phyloP scores from a whole-genome alignment of 2,113 vertebrate species.

The Pygoscelis adeliae region DNA sequence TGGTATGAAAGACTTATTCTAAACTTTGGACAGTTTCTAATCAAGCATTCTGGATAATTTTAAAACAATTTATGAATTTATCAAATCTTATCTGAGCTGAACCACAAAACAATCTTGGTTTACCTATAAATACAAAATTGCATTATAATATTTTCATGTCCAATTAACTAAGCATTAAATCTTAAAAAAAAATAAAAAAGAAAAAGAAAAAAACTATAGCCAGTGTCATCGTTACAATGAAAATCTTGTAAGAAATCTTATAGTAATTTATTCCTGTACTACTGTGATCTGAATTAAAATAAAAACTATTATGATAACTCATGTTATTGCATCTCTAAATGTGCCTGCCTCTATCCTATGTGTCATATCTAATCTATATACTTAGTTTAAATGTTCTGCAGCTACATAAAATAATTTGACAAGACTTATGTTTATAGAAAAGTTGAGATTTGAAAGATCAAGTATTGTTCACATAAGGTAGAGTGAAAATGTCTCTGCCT shows the following conservation, averaged over 20 bases:
- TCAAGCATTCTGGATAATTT: not conserved
- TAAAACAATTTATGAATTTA: not conserved
- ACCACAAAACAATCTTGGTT: not conserved
- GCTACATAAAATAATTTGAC: slow-evolving; percentile 11
- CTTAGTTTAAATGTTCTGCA: slow-evolving; percentile 23
- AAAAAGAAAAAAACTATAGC: not conserved
- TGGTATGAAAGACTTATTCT: not conserved
- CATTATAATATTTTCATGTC: not conserved
- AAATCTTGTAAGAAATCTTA: not conserved
- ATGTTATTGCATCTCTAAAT: not conserved
- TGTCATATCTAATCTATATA: not conserved
- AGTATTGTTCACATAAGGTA: slow-evolving; percentile 27
- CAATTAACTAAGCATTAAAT: not conserved
- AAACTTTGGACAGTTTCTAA: not conserved
- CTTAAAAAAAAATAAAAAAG: not conserved
- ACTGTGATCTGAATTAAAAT: not conserved
- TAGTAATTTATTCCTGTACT: not conserved
- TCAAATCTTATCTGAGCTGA: not conserved
- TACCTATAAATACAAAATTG: not conserved
- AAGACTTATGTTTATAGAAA: slow-evolving; percentile 3
- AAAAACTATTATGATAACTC: not conserved
- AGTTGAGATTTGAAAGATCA: slow-evolving; percentile 36
- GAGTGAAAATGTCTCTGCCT: slow-evolving; percentile 56
- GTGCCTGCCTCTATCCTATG: not conserved
- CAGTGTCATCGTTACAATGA: not conserved